phyloP scores from a whole-genome alignment of 2,888 invertebrate genomes.

The Acheta domesticus region DNA sequence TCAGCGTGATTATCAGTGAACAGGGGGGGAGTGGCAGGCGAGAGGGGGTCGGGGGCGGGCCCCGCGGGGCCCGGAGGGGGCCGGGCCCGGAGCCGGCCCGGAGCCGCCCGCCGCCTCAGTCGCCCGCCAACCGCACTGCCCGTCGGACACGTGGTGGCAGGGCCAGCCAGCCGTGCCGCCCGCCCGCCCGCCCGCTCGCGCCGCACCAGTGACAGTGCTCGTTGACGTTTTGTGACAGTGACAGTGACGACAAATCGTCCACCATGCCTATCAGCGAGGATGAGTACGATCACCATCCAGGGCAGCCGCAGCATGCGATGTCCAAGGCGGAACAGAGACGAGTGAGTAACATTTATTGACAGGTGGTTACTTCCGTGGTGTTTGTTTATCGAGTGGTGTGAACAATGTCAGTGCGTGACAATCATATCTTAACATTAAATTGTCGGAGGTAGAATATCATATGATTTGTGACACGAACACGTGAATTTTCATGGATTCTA shows the following conservation, averaged over 20 bases:
- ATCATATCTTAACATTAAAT: too few species aligned
- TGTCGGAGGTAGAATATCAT: neutral
- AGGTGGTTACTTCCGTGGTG: neutral
- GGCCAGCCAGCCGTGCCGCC: neutral
- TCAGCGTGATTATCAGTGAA: neutral
- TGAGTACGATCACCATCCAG: slow-evolving; percentile 54
- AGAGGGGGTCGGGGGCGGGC: neutral
- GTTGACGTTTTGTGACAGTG: neutral
- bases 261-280: slow-evolving; percentile 62
- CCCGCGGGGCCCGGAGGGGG: neutral
- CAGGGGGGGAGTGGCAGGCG: neutral
- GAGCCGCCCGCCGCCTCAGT: neutral
- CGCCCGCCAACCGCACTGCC: neutral
- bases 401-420: too few species aligned
- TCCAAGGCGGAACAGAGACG: slow-evolving; percentile 23
- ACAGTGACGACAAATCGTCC: neutral
- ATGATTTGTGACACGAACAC: neutral
- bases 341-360: neutral
- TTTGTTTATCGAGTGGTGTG: neutral
- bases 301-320: slow-evolving; percentile 43
- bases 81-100: neutral
- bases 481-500: too few species aligned
- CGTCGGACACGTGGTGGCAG: neutral
- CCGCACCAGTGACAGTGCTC: neutral
- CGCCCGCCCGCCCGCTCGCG: neutral